Percentiles rank a stretch among this genome's conserved stretches.
Conservation (phyloP, 2,113 vertebrate species). For the Leptobrachium leishanense region DNA sequence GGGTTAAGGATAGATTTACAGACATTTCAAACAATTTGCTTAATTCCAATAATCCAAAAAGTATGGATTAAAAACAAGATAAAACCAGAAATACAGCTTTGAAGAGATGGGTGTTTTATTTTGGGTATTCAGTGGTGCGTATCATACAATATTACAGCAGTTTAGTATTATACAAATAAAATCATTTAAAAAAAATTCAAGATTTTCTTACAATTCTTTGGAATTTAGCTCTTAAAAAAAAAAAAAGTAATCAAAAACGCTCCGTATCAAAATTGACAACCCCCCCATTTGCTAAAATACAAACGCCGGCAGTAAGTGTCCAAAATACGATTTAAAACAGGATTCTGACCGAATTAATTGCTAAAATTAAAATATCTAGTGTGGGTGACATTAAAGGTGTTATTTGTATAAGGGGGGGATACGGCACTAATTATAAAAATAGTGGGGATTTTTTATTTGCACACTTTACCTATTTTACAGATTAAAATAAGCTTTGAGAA, state of each 20-base stretch:
- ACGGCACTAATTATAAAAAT: constrained; percentile 17
- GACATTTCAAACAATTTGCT: no score
- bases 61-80: no score
- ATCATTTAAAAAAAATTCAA: constrained; percentile 65
- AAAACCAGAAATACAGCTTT: no score
- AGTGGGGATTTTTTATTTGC: background rate
- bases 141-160: constrained; percentile 60
- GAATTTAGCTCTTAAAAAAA: constrained; percentile 59
- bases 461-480: background rate
- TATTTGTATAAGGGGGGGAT: no score
- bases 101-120: constrained; percentile 36
- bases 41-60: no score
- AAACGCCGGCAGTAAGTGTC: background rate
- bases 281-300: background rate
- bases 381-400: background rate
- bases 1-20: no score
- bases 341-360: background rate
- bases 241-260: background rate
- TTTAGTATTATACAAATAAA: constrained; percentile 64
- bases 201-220: constrained; percentile 67
- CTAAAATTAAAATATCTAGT: background rate
- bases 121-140: constrained; percentile 6
- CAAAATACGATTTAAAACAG: background rate
- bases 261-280: background rate
- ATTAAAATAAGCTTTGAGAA: background rate